Evolutionary conservation across 2,113 vertebrate species (phyloP).

Genomic region (Catagonus wagneri): DNA sequence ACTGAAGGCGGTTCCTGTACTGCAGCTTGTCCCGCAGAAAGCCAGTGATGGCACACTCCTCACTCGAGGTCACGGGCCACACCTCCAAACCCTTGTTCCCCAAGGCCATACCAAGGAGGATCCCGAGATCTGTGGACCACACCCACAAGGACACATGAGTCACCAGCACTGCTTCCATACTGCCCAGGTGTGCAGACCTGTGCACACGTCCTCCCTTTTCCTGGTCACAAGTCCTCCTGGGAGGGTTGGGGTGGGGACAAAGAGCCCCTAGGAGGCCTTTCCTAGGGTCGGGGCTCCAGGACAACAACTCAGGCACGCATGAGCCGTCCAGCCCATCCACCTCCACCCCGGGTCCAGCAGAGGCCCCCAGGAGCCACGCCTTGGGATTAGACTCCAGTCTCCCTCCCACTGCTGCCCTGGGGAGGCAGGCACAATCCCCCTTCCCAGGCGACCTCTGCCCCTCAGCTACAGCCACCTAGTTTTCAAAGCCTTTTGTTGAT

Average conservation of each 20-base stretch:
- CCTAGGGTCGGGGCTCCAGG: not conserved
- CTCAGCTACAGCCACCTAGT: accelerated
- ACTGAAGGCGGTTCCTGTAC: conserved; percentile 78
- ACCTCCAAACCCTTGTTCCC: conserved; percentile 64
- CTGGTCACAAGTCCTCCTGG: accelerated
- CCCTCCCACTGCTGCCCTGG: not conserved
- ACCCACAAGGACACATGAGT: not conserved
- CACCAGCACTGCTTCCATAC: not conserved
- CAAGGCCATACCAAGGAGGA: conserved; percentile 69
- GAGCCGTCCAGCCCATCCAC: accelerated
- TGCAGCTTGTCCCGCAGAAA: conserved; percentile 80
- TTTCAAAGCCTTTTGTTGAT: not conserved
- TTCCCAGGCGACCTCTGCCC: not conserved
- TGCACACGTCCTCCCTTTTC: accelerated
- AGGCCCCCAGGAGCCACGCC: not conserved
- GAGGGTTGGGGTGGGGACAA: accelerated
- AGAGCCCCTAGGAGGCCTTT: not conserved
- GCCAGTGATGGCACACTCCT: conserved; percentile 68
- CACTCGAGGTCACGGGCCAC: conserved; percentile 58
- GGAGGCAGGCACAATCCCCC: not conserved
- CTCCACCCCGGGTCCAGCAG: not conserved
- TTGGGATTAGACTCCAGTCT: not conserved
- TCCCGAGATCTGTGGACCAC: conserved; percentile 70
- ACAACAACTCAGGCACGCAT: accelerated
- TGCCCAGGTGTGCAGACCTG: accelerated